Conservation (phyloP, 1,140 invertebrate genomes). For the Zelostemma sp. region DNA sequence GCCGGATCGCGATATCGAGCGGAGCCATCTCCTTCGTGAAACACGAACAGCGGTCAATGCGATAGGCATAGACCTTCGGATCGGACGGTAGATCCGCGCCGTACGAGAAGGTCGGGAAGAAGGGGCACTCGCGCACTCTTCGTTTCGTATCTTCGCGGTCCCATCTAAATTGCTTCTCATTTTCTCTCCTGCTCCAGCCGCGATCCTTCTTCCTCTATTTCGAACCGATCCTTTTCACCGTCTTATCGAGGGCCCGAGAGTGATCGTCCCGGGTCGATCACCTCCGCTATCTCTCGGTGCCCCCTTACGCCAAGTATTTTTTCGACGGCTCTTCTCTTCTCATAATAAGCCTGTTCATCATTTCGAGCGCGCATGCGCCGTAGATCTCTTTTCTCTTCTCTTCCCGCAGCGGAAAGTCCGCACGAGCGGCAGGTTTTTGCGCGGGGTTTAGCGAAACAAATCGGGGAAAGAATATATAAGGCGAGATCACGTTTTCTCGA, state of each 20-base stretch:
- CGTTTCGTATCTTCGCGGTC: constrained; percentile 41
- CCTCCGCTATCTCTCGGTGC: constrained; percentile 13
- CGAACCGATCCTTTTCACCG: constrained; percentile 28
- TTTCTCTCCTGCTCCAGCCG: constrained; percentile 41
- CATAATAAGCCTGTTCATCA: too few relatives aligned
- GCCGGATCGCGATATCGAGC: constrained; percentile 34
- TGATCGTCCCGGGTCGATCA: constrained; percentile 37
- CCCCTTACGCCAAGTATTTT: too few relatives aligned
- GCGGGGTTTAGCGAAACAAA: too few relatives aligned
- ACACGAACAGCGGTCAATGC: constrained; percentile 44
- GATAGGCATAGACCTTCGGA: constrained; percentile 31
- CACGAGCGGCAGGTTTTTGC: too few relatives aligned
- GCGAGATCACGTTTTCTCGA: not conserved
- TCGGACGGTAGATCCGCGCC: constrained; percentile 22
- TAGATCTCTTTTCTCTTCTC: too few relatives aligned
- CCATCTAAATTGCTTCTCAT: constrained; percentile 56
- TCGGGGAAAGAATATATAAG: too few relatives aligned
- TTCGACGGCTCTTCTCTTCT: too few relatives aligned
- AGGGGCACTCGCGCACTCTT: constrained; percentile 9
- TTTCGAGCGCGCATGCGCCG: too few relatives aligned
- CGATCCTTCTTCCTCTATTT: constrained; percentile 28
- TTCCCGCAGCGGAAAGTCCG: too few relatives aligned
- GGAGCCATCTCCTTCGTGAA: constrained; percentile 44
- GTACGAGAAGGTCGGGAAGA: constrained; percentile 15
- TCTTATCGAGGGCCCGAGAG: constrained; percentile 32